Base-by-base conservation (phyloP, 2,113 vertebrate species). In the Peromyscus californicus region DNA sequence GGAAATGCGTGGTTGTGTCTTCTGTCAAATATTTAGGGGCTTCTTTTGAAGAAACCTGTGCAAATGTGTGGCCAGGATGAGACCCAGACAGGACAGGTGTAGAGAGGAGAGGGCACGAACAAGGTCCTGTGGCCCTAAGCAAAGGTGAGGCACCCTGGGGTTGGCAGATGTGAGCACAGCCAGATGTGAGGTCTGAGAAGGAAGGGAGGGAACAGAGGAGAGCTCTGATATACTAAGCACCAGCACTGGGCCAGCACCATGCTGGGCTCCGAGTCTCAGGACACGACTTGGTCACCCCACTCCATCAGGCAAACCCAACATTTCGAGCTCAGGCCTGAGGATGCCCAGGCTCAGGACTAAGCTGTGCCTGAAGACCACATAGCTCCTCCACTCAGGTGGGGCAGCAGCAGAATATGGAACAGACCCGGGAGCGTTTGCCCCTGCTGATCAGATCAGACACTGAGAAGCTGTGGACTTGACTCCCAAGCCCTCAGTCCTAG, bases 271-370 rank as follows among this genome's bases (percentile, higher is more conserved):
- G 26, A 7, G 3, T 3, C 39, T 10, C 11, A 3, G 1, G 7
- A 2, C 4, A 59, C 61, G 21, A 0, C 7, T 36, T 1, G 8
- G 24, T 4, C 82, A 15, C 80, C 22, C 2, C 0, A 12, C 36
- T 57, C 57, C 15, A 19, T 26, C 15, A 48, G 51, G 5, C 4
- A 39, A 51, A 31, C 7, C 0, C n/a, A 65, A 11, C 12, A 3
- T 36, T 24, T 31, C 80, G 17, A 17, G 21, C 48, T 79, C 69
- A 3, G 22, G 9, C n/a, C 36, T 1, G 74, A 90, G 42, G 51
- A 12, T 16, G 4, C 33, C n/a, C 31, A 17, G 3, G 67, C 70
- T 91, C 78, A 80, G 72, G 42, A 61, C 39, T 3, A 57, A 92
- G 54, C 9, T n/a, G 51, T 59, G 24, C 21, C 4, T 69, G 79